phyloP scores from a whole-genome alignment of 2,888 invertebrate genomes.

The Nomada fucata region DNA sequence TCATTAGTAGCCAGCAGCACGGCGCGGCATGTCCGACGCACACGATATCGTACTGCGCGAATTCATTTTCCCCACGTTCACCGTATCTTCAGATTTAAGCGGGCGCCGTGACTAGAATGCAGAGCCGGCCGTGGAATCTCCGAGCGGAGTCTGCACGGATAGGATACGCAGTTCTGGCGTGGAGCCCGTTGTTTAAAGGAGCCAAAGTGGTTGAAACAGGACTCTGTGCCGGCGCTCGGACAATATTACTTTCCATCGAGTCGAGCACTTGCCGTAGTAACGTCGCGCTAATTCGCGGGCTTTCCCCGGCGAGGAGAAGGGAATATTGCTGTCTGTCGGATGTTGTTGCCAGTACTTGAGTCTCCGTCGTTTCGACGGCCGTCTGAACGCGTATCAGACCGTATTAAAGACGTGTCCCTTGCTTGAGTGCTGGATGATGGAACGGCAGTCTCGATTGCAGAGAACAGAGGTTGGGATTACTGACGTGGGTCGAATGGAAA shows the following conservation, averaged over 20 bases:
- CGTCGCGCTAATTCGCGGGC: conserved; percentile 65
- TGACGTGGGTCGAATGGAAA: not conserved
- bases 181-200: conserved; percentile 68
- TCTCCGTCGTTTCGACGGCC: conserved; percentile 25
- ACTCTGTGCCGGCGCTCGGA: conserved; percentile 54
- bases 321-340: conserved; percentile 63
- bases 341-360: conserved; percentile 56
- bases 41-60: conserved; percentile 47
- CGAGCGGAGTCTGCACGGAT: conserved; percentile 40
- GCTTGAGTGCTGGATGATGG: not conserved
- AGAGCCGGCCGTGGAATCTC: conserved; percentile 46
- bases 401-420: conserved; percentile 34
- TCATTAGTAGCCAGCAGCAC: conserved; percentile 30
- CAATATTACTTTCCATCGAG: conserved; percentile 71
- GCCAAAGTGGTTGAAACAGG: conserved; percentile 66
- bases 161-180: conserved; percentile 66
- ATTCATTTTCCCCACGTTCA: conserved; percentile 65
- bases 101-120: conserved; percentile 65
- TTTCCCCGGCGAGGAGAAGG: conserved; percentile 54
- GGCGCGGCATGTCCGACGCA: conserved; percentile 9
- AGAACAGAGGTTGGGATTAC: not conserved
- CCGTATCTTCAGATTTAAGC: conserved; percentile 67
- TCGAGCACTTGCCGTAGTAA: conserved; percentile 66
- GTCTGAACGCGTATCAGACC: conserved; percentile 27
- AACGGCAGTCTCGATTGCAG: not conserved